Base-by-base conservation (phyloP, 2,797 vertebrate species). In the Lindbergichthys nudifrons region DNA sequence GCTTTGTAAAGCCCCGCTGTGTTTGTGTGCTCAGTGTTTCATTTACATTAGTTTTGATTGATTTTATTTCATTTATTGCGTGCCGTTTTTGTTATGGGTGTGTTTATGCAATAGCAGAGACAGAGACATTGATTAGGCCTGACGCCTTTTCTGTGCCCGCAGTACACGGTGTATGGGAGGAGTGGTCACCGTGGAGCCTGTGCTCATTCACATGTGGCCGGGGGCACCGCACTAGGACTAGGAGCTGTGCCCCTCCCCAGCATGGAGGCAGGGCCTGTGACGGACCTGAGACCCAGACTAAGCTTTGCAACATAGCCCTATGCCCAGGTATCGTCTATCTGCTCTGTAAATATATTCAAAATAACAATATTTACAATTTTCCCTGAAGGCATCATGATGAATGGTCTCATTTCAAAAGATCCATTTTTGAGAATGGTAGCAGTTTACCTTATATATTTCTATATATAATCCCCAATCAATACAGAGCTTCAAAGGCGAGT, bases 151-250 rank as follows among this genome's bases (percentile, higher is more conserved):
- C 91, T 95, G 75, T 94, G 94, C 93, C 96, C 95, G 87, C 97
- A 99, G 98, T 99, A 93, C 98, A 99, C 86, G 98, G 98, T 92
- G 96, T 98, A 81, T 99, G 98, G 98, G 98, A 99, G 91, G 98
- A 99, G 87, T 99, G 98, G 98, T 99, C 98, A 89, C 98, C 98
- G 8, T 99, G 98, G 98, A 99, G 98, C 92, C 95, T 99, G 91
- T 99, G 98, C 92, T 99, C 98, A 66, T 99, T 99, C 94, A 99
- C 98, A 64, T 99, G 98, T 93, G 98, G 98, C 89, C 95, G 98
- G 91, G 98, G 98, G 93, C 98, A 99, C 94, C 97, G 98, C 93
- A 99, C 98, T 86, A 96, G 98, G 89, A 98, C 97, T 80, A 95
- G 98, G 92, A 96, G 96, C 57, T 99, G 98, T 91, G 96, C 96